phyloP scores from a whole-genome alignment of 2,888 invertebrate genomes.

The Trichogramma evanescens region DNA sequence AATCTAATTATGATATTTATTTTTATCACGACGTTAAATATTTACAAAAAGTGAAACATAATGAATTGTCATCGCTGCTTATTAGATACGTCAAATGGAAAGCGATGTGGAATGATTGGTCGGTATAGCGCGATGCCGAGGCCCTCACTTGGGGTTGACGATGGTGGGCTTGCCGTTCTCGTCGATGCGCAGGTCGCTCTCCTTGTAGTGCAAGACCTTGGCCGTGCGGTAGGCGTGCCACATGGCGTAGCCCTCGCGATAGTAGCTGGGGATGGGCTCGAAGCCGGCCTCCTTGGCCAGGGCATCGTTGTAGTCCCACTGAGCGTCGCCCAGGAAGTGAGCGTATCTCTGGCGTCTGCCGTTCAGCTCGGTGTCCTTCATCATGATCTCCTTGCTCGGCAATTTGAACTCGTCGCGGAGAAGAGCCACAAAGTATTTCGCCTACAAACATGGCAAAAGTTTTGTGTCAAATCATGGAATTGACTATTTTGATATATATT shows the following conservation, averaged over 20 bases:
- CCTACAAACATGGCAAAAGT: conserved; percentile 41
- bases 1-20: neutral
- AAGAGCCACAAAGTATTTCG: conserved; percentile 50
- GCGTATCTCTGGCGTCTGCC: conserved; percentile 40
- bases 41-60: neutral
- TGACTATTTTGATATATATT: too few relatives aligned
- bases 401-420: neutral
- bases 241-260: conserved; percentile 27
- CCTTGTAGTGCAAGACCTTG: neutral
- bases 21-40: neutral
- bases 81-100: too few relatives aligned
- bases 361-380: conserved; percentile 45
- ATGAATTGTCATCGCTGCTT: too few relatives aligned
- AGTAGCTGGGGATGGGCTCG: conserved; percentile 40
- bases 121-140: neutral
- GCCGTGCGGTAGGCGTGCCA: conserved; percentile 21
- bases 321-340: conserved; percentile 42
- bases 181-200: neutral
- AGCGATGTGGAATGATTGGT: too few relatives aligned
- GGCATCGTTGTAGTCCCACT: conserved; percentile 48
- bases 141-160: neutral
- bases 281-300: conserved; percentile 43
- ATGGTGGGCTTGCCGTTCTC: neutral
- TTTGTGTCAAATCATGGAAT: too few relatives aligned
- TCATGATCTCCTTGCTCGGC: neutral